These are phyloP conservation scores for Drosophila kikkawai DNA, from an alignment of 1,140 invertebrate genomes.

Conservation along the genomic window DNA sequence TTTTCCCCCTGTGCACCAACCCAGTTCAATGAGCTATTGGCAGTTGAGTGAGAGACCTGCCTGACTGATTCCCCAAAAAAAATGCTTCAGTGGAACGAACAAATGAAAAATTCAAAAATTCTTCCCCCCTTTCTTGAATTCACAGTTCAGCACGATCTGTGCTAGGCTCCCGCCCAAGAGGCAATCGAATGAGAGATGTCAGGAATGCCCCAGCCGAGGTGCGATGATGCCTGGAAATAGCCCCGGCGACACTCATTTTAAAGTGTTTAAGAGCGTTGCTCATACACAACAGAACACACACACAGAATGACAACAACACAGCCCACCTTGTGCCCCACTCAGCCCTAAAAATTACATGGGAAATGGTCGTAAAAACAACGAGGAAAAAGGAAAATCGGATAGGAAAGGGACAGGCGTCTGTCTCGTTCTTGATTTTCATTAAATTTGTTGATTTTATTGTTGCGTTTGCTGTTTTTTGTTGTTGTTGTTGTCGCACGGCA, in stretches of 20 bases:
- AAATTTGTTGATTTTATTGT: constrained; percentile 75
- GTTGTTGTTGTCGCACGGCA: constrained; percentile 48
- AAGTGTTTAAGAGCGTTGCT: constrained; percentile 68
- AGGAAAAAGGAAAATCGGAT: constrained; percentile 32
- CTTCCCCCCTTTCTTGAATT: constrained; percentile 15
- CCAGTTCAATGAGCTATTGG: constrained; percentile 38
- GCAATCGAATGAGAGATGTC: constrained; percentile 34
- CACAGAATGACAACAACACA: constrained; percentile 35
- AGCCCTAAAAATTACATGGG: constrained; percentile 77
- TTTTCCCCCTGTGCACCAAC: constrained; percentile 2
- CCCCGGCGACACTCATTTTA: constrained; percentile 69
- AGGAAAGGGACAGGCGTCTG: constrained; percentile 18
- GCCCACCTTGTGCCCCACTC: constrained; percentile 68
- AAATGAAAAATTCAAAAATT: constrained; percentile 30
- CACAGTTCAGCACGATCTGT: constrained; percentile 32
- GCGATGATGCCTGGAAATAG: constrained; percentile 56
- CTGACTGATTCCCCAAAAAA: constrained; percentile 16
- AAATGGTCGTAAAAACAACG: constrained; percentile 70
- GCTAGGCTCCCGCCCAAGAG: not conserved
- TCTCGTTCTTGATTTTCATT: constrained; percentile 66
- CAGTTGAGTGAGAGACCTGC: not conserved
- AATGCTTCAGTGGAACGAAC: not conserved
- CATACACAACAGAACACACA: constrained; percentile 21
- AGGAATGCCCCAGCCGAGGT: constrained; percentile 22
- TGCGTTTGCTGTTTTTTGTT: constrained; percentile 17